Percentiles rank a stretch among this genome's conserved stretches.
Conservation (phyloP, 2,113 vertebrate genomes). For the Regulus satrapa region DNA sequence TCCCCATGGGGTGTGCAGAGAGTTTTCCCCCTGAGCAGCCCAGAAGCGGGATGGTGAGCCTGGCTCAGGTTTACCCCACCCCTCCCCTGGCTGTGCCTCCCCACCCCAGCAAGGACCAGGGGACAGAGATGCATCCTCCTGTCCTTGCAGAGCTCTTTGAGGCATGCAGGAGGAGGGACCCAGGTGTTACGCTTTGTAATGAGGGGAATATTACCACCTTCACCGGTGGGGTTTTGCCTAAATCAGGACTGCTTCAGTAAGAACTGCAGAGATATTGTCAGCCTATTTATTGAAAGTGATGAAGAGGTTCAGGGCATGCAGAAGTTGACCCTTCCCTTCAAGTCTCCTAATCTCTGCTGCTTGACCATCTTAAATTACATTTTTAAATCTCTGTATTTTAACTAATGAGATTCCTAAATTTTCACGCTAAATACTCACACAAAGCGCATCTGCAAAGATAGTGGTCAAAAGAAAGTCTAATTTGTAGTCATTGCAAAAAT, state of each 20-base stretch:
- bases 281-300: background rate
- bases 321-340: background rate
- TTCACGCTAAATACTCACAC: background rate
- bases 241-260: background rate
- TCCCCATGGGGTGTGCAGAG: fast-evolving
- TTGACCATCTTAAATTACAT: background rate
- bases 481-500: background rate
- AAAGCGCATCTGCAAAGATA: background rate
- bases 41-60: background rate
- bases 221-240: background rate
- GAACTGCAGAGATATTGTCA: background rate
- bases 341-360: background rate
- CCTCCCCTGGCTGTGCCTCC: background rate
- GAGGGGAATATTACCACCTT: background rate
- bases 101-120: background rate
- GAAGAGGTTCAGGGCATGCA: background rate
- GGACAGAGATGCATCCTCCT: background rate
- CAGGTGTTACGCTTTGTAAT: too few relatives aligned
- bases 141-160: background rate
- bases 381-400: background rate
- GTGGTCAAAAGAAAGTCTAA: background rate
- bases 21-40: fast-evolving
- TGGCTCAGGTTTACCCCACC: background rate
- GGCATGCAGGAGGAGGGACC: background rate
- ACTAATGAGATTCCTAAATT: background rate